Percentiles rank a stretch among this genome's conserved stretches.
phyloP scores from a whole-genome alignment of 2,888 invertebrate genomes.

The Sussaba pulchella region DNA sequence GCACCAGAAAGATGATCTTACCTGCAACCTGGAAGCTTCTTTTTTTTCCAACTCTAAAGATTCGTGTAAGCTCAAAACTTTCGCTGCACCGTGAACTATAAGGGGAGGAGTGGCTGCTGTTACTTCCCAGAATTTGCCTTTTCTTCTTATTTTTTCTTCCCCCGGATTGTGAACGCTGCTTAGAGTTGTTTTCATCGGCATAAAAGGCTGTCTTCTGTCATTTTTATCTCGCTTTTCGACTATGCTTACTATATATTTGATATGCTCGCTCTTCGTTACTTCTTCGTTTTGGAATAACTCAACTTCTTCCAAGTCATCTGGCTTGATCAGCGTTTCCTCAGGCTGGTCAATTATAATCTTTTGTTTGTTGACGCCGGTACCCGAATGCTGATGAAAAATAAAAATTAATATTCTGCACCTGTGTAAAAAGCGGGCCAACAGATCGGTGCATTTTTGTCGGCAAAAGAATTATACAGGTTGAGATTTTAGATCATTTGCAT shows the following conservation, averaged over 20 bases:
- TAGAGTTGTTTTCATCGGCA: constrained; percentile 87
- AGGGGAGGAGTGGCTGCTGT: constrained; percentile 88
- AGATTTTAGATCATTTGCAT: too few relatives aligned
- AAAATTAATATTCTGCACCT: neutral
- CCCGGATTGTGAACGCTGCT: constrained; percentile 86
- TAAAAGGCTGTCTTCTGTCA: constrained; percentile 84
- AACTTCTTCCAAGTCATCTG: constrained; percentile 85
- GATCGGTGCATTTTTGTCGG: too few relatives aligned
- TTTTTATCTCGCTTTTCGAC: constrained; percentile 81
- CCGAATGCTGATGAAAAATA: constrained; percentile 77
- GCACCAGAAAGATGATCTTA: constrained; percentile 57
- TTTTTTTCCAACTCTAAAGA: constrained; percentile 86
- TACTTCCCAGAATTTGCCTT: constrained; percentile 87
- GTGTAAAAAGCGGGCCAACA: too few relatives aligned
- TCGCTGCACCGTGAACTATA: constrained; percentile 86
- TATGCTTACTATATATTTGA: constrained; percentile 86
- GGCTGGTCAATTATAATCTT: constrained; percentile 84
- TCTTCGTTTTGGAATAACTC: constrained; percentile 74
- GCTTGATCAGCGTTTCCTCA: constrained; percentile 85
- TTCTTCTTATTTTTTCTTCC: constrained; percentile 85
- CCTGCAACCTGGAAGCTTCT: constrained; percentile 82
- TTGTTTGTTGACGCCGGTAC: constrained; percentile 85
- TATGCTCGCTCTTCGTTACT: constrained; percentile 82
- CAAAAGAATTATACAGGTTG: too few relatives aligned
- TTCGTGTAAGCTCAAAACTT: constrained; percentile 86